Conservation (phyloP, 2,888 invertebrate species). For the Drosophila buzzatii region DNA sequence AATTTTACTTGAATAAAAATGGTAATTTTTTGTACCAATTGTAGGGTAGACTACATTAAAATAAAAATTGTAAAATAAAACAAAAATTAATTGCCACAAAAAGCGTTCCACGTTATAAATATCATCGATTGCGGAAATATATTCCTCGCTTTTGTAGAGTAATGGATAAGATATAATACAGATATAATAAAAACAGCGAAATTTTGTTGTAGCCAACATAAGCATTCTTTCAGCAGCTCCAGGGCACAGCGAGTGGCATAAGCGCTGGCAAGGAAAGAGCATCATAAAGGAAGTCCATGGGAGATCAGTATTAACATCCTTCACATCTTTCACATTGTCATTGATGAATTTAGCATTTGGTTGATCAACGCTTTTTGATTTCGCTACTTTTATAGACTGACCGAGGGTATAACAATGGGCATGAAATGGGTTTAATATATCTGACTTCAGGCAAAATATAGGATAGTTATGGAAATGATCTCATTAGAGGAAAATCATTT, state of each 20-base stretch:
- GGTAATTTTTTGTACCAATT: background rate
- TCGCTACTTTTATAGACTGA: slow-evolving; percentile 5
- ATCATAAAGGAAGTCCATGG: slow-evolving; percentile 5
- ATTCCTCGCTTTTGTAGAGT: slow-evolving; percentile 1
- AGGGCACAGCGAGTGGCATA: background rate
- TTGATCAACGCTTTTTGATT: slow-evolving; percentile 27
- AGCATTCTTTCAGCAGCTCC: slow-evolving; percentile 15
- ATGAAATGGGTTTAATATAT: background rate
- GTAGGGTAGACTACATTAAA: background rate
- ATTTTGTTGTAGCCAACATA: slow-evolving; percentile 29
- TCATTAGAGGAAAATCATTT: no score
- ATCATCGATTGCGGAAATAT: slow-evolving; percentile 26
- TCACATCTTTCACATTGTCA: slow-evolving; percentile 47
- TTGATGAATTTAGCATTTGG: slow-evolving; percentile 63
- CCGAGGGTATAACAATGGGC: background rate
- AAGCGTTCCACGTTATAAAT: slow-evolving; percentile 24
- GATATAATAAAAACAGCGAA: slow-evolving; percentile 8
- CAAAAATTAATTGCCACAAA: slow-evolving; percentile 2
- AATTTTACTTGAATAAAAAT: background rate
- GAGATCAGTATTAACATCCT: slow-evolving; percentile 31
- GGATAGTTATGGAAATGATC: background rate
- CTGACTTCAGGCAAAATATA: background rate
- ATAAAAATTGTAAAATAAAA: background rate
- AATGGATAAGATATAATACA: slow-evolving; percentile 41
- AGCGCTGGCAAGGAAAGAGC: no score